Percentiles rank a stretch among this genome's conserved stretches.
phyloP scores from a whole-genome alignment of 2,888 invertebrate genomes.

The Perizoma flavofasciatum region DNA sequence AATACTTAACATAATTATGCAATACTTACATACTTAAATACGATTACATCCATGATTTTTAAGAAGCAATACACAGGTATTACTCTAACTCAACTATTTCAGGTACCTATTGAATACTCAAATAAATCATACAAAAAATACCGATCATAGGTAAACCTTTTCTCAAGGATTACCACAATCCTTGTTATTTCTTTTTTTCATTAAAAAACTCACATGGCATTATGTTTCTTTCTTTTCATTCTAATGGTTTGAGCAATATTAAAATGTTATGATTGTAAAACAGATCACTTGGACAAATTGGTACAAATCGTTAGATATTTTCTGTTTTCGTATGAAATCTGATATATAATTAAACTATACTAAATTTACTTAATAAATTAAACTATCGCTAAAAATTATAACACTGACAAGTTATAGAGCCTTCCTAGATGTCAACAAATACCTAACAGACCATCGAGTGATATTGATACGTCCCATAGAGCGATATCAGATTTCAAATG shows the following conservation, averaged over 20 bases:
- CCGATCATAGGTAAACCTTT: too few species aligned
- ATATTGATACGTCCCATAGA: conserved; percentile 37
- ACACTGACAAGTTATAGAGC: conserved; percentile 17
- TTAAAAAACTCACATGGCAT: neutral
- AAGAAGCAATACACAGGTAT: too few species aligned
- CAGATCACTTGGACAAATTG: too few species aligned
- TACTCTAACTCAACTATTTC: too few species aligned
- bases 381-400: conserved; percentile 7
- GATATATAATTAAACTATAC: conserved; percentile 9
- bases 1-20: too few species aligned
- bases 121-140: too few species aligned
- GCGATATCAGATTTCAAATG: conserved; percentile 32
- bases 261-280: neutral
- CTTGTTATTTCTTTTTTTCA: neutral
- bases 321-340: neutral
- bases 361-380: too few species aligned
- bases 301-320: neutral
- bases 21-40: too few species aligned
- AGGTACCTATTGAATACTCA: too few species aligned
- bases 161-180: too few species aligned
- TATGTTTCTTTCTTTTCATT: too few species aligned
- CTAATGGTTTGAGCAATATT: neutral
- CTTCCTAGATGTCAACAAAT: conserved; percentile 28
- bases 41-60: too few species aligned
- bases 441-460: conserved; percentile 15